Conservation (phyloP, 2,888 invertebrate genomes). For the Tricholauxania praeusta region DNA sequence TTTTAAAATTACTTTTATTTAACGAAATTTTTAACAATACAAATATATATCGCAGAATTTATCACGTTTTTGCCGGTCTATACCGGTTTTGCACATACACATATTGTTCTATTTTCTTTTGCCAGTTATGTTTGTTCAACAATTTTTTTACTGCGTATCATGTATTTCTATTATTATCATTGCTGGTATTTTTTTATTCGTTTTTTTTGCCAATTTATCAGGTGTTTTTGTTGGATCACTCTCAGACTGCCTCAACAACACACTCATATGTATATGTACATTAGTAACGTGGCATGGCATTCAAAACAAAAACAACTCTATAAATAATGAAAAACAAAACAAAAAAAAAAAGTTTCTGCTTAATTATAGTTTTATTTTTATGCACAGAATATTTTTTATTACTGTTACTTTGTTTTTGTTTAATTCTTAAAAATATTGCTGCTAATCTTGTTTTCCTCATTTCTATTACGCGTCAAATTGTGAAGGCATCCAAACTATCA, state of each 20-base stretch:
- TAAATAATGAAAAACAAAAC: no score
- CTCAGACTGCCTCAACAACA: not conserved
- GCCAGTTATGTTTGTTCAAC: not conserved
- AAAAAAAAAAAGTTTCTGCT: not conserved
- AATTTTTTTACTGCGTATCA: conserved; percentile 42
- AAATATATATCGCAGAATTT: no score
- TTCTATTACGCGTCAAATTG: no score
- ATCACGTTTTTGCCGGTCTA: not conserved
- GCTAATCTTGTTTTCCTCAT: no score
- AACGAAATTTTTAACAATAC: no score
- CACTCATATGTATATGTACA: no score
- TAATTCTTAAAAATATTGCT: no score
- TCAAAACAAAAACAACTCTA: conserved; percentile 5
- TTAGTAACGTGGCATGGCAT: not conserved
- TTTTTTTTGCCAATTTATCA: conserved; percentile 55
- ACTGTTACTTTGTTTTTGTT: no score
- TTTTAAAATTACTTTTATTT: no score
- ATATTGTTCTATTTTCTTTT: conserved; percentile 6
- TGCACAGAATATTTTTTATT: not conserved
- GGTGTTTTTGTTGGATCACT: conserved; percentile 49
- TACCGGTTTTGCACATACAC: not conserved
- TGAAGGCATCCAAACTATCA: no score
- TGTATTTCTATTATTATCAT: conserved; percentile 37
- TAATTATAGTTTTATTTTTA: conserved; percentile 11
- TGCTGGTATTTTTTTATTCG: conserved; percentile 17